Evolutionary conservation across 1,140 invertebrate species (phyloP).

Genomic region (Orussus abietinus): DNA sequence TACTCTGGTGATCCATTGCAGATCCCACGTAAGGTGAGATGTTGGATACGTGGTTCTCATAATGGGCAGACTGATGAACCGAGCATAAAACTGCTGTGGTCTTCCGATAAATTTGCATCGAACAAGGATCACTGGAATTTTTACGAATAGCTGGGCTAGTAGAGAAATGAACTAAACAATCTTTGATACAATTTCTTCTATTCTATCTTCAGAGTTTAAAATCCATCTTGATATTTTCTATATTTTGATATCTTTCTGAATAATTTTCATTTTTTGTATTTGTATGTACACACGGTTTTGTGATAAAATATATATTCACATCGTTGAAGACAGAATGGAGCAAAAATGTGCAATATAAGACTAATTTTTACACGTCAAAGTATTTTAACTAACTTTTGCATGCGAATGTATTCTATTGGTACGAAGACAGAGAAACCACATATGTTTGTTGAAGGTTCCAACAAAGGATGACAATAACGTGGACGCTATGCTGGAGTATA

Average conservation of each 20-base stretch:
- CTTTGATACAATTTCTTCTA: background rate
- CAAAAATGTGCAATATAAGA: too few species aligned
- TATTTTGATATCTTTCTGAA: too few species aligned
- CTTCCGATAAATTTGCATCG: conserved; percentile 5
- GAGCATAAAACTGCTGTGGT: conserved; percentile 3
- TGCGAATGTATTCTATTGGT: background rate
- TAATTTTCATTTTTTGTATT: too few species aligned
- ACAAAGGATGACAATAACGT: conserved; percentile 28
- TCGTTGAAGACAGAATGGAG: too few species aligned
- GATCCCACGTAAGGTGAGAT: conserved; percentile 14
- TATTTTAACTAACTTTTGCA: background rate
- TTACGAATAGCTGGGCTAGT: background rate
- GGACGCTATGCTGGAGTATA: conserved; percentile 19
- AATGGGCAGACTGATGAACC: background rate
- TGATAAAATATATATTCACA: too few species aligned
- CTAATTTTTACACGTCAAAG: background rate
- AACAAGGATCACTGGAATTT: conserved; percentile 7
- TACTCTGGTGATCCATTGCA: conserved; percentile 11
- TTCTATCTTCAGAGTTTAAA: too few species aligned
- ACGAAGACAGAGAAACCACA: conserved; percentile 9
- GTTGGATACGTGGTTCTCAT: background rate
- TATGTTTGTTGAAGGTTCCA: conserved; percentile 40
- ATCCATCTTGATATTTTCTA: too few species aligned
- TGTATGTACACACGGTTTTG: too few species aligned
- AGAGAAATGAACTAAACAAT: background rate